phyloP scores from a whole-genome alignment of 2,113 vertebrate genomes.

The human (Homo sapiens) region GRCh38 chr11:49169501-49170000 shows the following conservation, averaged over 20 bases:
- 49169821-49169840: not conserved
- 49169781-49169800: not conserved
- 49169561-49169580: not conserved
- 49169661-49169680: not conserved
- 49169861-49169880: not conserved
- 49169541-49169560: not conserved
- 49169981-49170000: not conserved
- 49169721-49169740: not conserved
- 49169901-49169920: not conserved
- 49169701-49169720: not conserved
- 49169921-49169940: not conserved
- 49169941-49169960: not conserved
- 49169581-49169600: not conserved
- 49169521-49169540: not conserved
- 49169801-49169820: not conserved
- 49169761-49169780: constrained; percentile 19
- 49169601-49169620: not conserved
- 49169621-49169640: not conserved
- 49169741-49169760: not conserved
- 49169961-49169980: not conserved
- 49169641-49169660: not conserved
- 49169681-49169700: not conserved
- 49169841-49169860: not conserved
- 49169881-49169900: not conserved
- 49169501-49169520: not conserved